phyloP scores from a whole-genome alignment of 2,113 vertebrate genomes.

The Sarotherodon lohbergeri region DNA sequence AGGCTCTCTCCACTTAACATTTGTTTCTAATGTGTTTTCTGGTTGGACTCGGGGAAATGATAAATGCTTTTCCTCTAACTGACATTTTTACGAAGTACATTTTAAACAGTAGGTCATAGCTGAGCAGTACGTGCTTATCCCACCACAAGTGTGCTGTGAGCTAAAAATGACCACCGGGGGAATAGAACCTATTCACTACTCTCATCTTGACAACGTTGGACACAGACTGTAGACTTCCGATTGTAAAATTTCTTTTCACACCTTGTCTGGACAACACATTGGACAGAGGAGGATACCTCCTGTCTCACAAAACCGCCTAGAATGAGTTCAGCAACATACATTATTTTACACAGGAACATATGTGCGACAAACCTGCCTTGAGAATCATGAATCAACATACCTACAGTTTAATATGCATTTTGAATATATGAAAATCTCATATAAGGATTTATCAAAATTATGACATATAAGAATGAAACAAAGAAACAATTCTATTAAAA shows the following conservation, averaged over 20 bases:
- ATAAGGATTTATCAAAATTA: background rate
- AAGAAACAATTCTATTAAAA: constrained; percentile 10
- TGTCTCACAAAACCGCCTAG: background rate
- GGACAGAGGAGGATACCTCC: background rate
- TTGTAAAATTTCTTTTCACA: constrained; percentile 19
- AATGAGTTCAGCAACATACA: background rate
- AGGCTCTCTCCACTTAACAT: background rate
- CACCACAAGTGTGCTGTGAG: background rate
- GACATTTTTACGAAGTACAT: constrained; percentile 36
- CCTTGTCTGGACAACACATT: background rate
- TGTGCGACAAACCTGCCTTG: background rate
- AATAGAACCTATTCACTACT: constrained; percentile 7
- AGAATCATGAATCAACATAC: background rate
- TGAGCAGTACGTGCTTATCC: background rate
- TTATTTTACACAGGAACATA: background rate
- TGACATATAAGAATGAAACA: background rate
- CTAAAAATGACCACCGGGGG: constrained; percentile 19
- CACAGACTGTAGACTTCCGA: constrained; percentile 19
- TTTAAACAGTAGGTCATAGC: constrained; percentile 23
- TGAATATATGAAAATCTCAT: background rate
- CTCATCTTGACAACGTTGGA: constrained; percentile 40
- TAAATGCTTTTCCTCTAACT: constrained; percentile 16
- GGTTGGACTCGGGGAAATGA: constrained; percentile 9
- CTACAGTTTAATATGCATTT: background rate
- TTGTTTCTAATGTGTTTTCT: constrained; percentile 29